Evolutionary conservation across 2,797 vertebrate species (phyloP).

Genomic region (Enteromius trimaculatus): DNA sequence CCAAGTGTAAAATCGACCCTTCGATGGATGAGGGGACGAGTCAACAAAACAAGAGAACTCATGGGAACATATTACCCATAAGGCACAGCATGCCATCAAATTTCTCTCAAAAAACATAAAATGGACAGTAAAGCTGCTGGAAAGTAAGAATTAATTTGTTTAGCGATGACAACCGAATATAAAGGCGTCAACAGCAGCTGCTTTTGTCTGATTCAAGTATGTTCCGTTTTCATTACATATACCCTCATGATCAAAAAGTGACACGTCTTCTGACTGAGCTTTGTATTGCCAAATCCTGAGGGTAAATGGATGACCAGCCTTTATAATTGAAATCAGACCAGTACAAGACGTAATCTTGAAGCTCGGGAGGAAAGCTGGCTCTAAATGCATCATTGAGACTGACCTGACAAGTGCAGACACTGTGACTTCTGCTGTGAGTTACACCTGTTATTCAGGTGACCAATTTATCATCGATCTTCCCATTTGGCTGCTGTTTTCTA

Average conservation of each 20-base stretch:
- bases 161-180: background rate
- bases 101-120: background rate
- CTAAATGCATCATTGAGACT: slow-evolving; percentile 10
- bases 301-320: background rate
- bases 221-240: background rate
- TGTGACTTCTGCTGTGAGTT: background rate
- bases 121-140: slow-evolving; percentile 10
- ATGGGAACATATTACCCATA: background rate
- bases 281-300: background rate
- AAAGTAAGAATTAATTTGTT: slow-evolving; percentile 13
- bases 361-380: background rate
- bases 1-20: slow-evolving; percentile 2
- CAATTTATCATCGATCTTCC: slow-evolving; percentile 12
- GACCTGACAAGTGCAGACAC: background rate
- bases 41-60: slow-evolving; percentile 3
- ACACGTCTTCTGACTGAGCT: background rate
- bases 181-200: background rate
- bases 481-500: slow-evolving; percentile 15
- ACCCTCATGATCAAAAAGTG: background rate
- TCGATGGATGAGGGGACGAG: slow-evolving; percentile 8
- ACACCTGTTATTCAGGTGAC: slow-evolving; percentile 1
- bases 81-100: background rate
- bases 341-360: background rate
- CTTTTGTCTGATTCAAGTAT: background rate
- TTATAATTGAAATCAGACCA: slow-evolving; percentile 16